These are phyloP conservation scores for Matsumurasca onukii DNA, from an alignment of 1,140 invertebrate species.

Conservation along the genomic window DNA sequence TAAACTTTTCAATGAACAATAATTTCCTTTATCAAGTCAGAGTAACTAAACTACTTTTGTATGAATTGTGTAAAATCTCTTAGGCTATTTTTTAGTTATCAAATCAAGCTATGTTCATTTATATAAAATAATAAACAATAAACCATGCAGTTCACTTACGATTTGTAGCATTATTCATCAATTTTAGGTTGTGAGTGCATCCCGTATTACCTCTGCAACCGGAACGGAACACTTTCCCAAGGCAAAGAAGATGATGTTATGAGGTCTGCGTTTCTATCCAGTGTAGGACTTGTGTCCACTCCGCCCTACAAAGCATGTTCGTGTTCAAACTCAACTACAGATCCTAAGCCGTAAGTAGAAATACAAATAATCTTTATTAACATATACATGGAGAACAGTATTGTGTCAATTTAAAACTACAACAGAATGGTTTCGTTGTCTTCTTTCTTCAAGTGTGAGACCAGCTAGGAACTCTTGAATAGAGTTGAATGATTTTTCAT, in stretches of 20 bases:
- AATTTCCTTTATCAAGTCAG: no score
- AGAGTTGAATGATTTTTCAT: neutral
- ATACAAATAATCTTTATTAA: no score
- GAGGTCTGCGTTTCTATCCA: neutral
- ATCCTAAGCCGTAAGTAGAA: conserved; percentile 1
- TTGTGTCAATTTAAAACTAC: no score
- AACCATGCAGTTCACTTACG: no score
- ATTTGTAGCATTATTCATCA: conserved; percentile 53
- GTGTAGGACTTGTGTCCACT: neutral
- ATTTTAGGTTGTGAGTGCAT: conserved; percentile 53
- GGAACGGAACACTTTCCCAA: conserved; percentile 50
- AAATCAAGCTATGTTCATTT: no score
- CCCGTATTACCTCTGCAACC: conserved; percentile 57
- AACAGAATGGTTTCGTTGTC: no score
- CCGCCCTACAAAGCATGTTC: conserved; percentile 6
- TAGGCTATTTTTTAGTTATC: no score
- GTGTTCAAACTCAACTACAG: neutral
- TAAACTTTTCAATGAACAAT: no score
- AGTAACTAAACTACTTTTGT: no score
- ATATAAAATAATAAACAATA: no score
- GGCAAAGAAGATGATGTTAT: conserved; percentile 46
- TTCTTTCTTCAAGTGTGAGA: neutral
- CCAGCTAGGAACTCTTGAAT: neutral
- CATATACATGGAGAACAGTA: no score
- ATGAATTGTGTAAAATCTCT: no score